Base-by-base conservation (phyloP, 2,888 invertebrate genomes). In the Leucozona laternaria region DNA sequence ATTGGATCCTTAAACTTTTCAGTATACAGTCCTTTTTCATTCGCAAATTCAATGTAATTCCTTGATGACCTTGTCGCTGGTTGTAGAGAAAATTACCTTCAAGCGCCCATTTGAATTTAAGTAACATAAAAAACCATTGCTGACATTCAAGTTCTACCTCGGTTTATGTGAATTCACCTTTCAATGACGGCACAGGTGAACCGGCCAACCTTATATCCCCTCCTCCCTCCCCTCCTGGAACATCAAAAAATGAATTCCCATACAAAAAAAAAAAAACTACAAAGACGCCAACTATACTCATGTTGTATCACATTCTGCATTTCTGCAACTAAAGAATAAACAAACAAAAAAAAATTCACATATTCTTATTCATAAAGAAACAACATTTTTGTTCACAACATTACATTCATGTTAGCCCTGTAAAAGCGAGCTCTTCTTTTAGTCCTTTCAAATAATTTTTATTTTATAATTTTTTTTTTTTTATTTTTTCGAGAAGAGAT, bases 301-400 rank as follows among this genome's bases (percentile, higher is more conserved):
- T 57, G 13, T 70, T 62, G 34, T 57, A 37, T n/a, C 22, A 53
- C 28, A 48, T 64, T 20, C 53, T 34, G 66, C 48, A 66, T 64
- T 43, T 20, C 40, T 57, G 68, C 60, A 72, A 53, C 64, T 66
- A 48, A 34, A 55, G 45, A 58, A 50, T 70, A 68, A 70, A 62
- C 79, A 73, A 68, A 15, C 72, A 37, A 15, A 58, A 66, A 17
- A 66, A 22, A 34, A 34, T 25, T 53, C 22, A 22, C 72, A 78
- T 72, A 70, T 81, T 72, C 60, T 76, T 70, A 81, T 85, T 81
- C 81, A 85, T 77, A 85, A 81, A 73, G 81, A 60, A 77, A 22
- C 40, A 25, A 25, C 1, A 53, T 73, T 64, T 78, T 78, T 77
- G 58, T 57, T 55, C 81, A 57, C 25, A 68, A 64, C 77, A 85